Percentiles rank a stretch among this genome's conserved stretches.
These are phyloP conservation scores for Vanessa cardui DNA, from an alignment of 2,888 invertebrate genomes.

Conservation along the genomic window DNA sequence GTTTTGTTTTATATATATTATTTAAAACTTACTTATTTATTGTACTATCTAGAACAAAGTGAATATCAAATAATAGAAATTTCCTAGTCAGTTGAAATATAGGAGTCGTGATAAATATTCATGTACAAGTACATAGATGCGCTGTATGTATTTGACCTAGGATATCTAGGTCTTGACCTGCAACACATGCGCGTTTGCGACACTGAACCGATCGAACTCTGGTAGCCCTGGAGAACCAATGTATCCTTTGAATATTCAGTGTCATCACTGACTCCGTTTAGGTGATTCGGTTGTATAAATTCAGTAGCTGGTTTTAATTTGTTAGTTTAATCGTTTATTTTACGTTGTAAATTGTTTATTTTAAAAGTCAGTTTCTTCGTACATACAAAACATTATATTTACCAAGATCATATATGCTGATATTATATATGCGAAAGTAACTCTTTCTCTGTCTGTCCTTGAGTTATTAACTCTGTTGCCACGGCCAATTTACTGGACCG, in stretches of 20 bases:
- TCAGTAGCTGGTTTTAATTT: background rate
- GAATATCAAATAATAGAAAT: too few species aligned
- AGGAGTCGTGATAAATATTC: too few species aligned
- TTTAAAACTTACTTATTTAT: too few species aligned
- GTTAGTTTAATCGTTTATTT: background rate
- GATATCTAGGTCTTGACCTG: conserved; percentile 38
- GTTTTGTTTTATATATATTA: background rate
- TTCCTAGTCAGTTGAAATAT: too few species aligned
- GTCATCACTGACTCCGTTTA: conserved; percentile 15
- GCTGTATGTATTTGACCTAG: conserved; percentile 19
- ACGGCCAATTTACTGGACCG: too few species aligned
- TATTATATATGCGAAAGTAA: too few species aligned
- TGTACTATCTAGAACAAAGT: background rate
- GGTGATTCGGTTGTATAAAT: conserved; percentile 16
- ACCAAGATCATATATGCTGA: too few species aligned
- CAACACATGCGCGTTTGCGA: conserved; percentile 42
- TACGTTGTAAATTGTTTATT: too few species aligned
- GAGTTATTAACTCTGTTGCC: too few species aligned
- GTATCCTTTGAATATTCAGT: conserved; percentile 20
- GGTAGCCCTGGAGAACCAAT: conserved; percentile 29
- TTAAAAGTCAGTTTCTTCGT: too few species aligned
- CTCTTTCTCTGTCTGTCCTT: too few species aligned
- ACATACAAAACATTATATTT: too few species aligned
- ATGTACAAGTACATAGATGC: conserved; percentile 1
- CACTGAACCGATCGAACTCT: conserved; percentile 39